Base-by-base conservation (phyloP, 2,797 vertebrate genomes). In the Sebastes jordani region DNA sequence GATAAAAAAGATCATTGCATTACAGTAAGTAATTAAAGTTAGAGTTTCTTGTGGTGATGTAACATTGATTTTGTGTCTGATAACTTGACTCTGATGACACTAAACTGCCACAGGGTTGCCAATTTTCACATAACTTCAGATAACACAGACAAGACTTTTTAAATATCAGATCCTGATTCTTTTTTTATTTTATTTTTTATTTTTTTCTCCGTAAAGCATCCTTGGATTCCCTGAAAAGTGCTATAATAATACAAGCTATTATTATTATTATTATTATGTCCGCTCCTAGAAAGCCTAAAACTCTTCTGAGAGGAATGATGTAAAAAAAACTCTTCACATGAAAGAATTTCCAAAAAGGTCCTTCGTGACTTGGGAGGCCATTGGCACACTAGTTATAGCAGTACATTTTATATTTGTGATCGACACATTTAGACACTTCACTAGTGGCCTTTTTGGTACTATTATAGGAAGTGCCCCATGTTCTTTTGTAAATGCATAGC, bases 1-100 rank as follows among this genome's bases (percentile, higher is more conserved):
- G 7, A 87, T 83, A 60, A 76, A 85, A 76, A 69, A 74, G 29
- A 67, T 54, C 11, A 64, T 23, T 18, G 67, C 16, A 71, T 67
- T 65, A 46, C 25, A 67, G 22, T 23, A 69, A 42, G 72, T 74
- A 60, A 36, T 67, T 61, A 65, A 14, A 30, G 22, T 70, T 22
- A 66, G 32, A 72, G 20, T 74, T 77, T 63, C 5, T 77, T 34
- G 10, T 80, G 42, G 25, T 61, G 34, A 78, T 46, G 32, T 29
- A 16, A 29, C 20, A 30, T 65, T 70, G 34, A 23, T 63, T 60
- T 71, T 49, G 70, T 60, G 36, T 71, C 16, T 49, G 58, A 73
- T 86, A 69, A 75, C 16, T 74, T 64, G 29, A 22, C 11, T 69
- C n/a, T 52, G 30, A 61, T 23, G 32, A 78, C 54, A 66, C 11